Evolutionary conservation across 2,888 invertebrate genomes (phyloP).

Genomic region (Brachynemurus nebulosus): DNA sequence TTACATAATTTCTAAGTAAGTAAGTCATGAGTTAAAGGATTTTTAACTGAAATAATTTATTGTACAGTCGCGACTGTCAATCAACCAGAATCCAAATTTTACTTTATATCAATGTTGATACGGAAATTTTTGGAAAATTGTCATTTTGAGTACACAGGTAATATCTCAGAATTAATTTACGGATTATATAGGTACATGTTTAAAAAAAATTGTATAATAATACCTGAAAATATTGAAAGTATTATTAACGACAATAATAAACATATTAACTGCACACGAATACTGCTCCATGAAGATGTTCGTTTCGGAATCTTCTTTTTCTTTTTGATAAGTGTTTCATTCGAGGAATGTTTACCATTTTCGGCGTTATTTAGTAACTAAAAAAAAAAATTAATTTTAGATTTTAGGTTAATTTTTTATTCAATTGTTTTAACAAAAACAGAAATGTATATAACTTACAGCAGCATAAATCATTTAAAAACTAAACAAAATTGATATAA

Average conservation of each 20-base stretch:
- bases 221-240: neutral
- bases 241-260: neutral
- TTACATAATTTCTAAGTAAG: no score
- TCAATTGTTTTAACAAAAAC: neutral
- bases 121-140: no score
- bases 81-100: neutral
- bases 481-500: no score
- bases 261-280: neutral
- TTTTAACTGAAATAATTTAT: neutral
- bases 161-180: no score
- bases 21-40: neutral
- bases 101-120: neutral
- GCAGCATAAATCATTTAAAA: neutral
- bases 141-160: no score
- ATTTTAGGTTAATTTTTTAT: no score
- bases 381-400: neutral
- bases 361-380: neutral
- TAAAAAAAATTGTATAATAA: neutral
- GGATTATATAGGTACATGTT: no score
- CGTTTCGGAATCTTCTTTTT: neutral
- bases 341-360: neutral
- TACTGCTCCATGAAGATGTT: neutral
- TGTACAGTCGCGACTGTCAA: neutral
- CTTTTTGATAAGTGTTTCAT: no score
- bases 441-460: neutral